Base-by-base conservation (phyloP, 2,888 invertebrate genomes). In the Corbicula japonica region DNA sequence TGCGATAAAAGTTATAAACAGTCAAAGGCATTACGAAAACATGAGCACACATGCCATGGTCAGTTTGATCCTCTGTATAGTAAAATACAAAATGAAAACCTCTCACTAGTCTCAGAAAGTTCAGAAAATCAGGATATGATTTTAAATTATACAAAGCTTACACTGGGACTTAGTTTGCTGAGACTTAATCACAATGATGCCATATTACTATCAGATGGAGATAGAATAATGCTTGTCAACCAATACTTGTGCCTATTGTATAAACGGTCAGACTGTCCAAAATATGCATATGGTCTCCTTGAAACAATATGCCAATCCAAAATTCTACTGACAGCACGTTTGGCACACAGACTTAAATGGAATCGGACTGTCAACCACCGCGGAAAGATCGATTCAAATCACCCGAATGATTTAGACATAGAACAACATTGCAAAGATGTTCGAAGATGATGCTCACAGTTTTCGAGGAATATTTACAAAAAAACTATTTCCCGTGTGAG, bases 401-500 rank as follows among this genome's bases (percentile, higher is more conserved):
- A 70, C 26, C 83, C 79, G 32, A 79, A 83, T 74, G 83, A 83
- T 46, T 48, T 80, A 21, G 80, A 76, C 44, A 6, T 83, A 10
- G 79, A 83, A 66, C 78, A 83, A 28, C 69, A 65, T 12, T 79
- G 79, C 48, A 52, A 78, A 78, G 35, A 52, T 66, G 15, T 79
- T 78, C 56, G 76, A 83, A 60, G 83, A 79, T 15, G 41, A 76
- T 30, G 68, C 63, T 0, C 76, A 76, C 15, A 79, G 69, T 44
- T 79, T 54, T 30, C 56, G 76, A 15, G 83, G 83, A 15, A 41
- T 48, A 18, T 83, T 76, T 54, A 78, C 72, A 23, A 77, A 28
- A 75, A 72, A 56, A 63, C 66, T 26, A 63, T 82, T 48, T 68
- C 71, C 28, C 28, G 77, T 15, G 77, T 77, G 1, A 81, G 81